Conservation (phyloP, 1,140 invertebrate genomes). For the Sitobion miscanthi region DNA sequence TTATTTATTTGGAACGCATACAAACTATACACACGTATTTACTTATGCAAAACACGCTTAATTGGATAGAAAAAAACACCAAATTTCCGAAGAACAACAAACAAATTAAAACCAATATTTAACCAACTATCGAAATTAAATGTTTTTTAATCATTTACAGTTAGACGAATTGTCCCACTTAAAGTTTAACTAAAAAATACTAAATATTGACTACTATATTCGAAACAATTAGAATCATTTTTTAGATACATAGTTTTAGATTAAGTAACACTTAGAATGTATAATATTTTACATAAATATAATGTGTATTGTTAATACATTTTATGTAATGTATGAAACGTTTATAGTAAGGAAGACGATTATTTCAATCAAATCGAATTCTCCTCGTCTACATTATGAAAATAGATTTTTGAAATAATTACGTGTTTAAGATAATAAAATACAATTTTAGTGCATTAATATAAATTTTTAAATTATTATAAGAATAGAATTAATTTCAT, state of each 20-base stretch:
- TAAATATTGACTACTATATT: not conserved
- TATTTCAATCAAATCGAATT: not conserved
- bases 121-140: not conserved
- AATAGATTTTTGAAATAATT: not conserved
- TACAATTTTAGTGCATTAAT: not conserved
- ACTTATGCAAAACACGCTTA: not conserved
- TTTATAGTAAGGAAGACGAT: not conserved
- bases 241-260: not conserved
- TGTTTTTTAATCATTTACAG: not conserved
- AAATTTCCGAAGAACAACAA: not conserved
- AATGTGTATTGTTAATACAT: not conserved
- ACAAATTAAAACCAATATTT: not conserved
- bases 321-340: not conserved
- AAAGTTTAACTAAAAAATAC: not conserved
- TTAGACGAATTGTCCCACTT: not conserved
- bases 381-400: not conserved
- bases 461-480: not conserved
- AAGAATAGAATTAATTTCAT: too few relatives aligned
- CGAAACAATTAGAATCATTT: not conserved
- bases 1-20: not conserved
- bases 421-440: not conserved
- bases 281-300: not conserved
- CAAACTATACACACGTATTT: constrained; percentile 11
- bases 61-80: not conserved
- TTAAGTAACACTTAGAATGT: not conserved